Evolutionary conservation across 2,888 invertebrate genomes (phyloP).

Genomic region (Belgica antarctica): DNA sequence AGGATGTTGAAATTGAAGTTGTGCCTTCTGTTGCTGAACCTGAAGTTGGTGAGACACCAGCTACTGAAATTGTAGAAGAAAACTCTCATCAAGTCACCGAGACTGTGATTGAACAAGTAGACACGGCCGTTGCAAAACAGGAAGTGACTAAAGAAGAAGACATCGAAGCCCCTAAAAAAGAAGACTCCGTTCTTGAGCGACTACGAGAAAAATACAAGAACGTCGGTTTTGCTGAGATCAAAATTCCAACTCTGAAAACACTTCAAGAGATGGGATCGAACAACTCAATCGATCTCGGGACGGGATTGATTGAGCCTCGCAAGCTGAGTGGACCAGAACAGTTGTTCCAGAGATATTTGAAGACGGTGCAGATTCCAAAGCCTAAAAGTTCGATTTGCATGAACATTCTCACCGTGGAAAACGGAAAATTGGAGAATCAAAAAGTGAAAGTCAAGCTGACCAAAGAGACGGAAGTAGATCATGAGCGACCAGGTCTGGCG

Average conservation of each 20-base stretch:
- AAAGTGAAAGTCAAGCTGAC: slow-evolving; percentile 51
- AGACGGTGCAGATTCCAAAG: slow-evolving; percentile 50
- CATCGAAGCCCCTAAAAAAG: background rate
- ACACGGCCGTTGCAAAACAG: no score
- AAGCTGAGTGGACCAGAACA: slow-evolving; percentile 63
- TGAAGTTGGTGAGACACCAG: background rate
- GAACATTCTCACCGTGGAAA: slow-evolving; percentile 52
- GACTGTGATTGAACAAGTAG: no score
- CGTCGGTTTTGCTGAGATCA: no score
- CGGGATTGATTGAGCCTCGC: slow-evolving; percentile 53
- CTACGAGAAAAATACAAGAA: slow-evolving; percentile 5
- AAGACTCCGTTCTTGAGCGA: background rate
- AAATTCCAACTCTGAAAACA: background rate
- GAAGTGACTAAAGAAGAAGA: background rate
- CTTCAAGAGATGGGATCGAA: slow-evolving; percentile 52
- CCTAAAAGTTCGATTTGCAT: slow-evolving; percentile 44
- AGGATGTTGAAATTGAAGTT: background rate
- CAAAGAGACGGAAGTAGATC: slow-evolving; percentile 49
- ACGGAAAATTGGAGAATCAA: slow-evolving; percentile 56
- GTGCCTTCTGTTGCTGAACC: background rate
- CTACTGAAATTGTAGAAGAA: no score
- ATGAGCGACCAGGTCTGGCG: slow-evolving; percentile 68
- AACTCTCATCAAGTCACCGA: no score
- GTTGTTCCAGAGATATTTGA: slow-evolving; percentile 71
- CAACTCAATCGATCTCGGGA: slow-evolving; percentile 63